Evolutionary conservation across 1,140 invertebrate species (phyloP), one percentile per base, ranked within the genome.

Genomic region (Meloidogyne hapla): DNA sequence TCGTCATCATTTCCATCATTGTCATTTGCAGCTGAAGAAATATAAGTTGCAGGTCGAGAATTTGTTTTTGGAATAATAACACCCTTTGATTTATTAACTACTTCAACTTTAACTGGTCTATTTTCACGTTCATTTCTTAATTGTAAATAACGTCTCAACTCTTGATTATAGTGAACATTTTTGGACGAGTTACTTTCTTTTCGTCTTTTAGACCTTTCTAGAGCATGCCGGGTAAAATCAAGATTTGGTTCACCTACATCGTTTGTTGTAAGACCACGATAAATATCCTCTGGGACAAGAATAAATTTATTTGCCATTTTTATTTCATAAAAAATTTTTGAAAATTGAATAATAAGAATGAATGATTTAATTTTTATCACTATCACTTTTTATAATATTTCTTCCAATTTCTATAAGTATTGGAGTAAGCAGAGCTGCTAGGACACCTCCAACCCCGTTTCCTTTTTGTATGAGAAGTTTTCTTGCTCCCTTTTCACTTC

Each of bases 241-340:
- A 67, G 42, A 23, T 72, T 72, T 8, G 42, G 33, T 28, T 61
- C 45, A 42, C 65, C 71, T n/a, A 42, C 28, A 25, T 33, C 18
- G 3, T 23, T 25, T 8, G 28, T 3, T 0, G 40, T 76, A 12
- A 76, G 15, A 15, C 70, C 70, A 8, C 72, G 8, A n/a, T 76
- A 76, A 25, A 76, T 77, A 21, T 76, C 75, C 21, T 76, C 70
- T n/a, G 75, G 75, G 8, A 76, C 69, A 26, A 76, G 69, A 8
- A 76, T 21, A 48, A 76, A 33, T 26, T 74, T 69, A 33, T 63
- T 70, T 0, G 73, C 70, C 48, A 74, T 23, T 3, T 23, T 2
- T 21, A 68, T 1, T n/a, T 40, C 0, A 68, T 61, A 8, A 28
- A 73, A 8, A 6, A 66, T 15, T n/a, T 42, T 28, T 42, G 6